Base-by-base conservation (phyloP, 2,113 vertebrate genomes). In the Atherinomorus stipes region DNA sequence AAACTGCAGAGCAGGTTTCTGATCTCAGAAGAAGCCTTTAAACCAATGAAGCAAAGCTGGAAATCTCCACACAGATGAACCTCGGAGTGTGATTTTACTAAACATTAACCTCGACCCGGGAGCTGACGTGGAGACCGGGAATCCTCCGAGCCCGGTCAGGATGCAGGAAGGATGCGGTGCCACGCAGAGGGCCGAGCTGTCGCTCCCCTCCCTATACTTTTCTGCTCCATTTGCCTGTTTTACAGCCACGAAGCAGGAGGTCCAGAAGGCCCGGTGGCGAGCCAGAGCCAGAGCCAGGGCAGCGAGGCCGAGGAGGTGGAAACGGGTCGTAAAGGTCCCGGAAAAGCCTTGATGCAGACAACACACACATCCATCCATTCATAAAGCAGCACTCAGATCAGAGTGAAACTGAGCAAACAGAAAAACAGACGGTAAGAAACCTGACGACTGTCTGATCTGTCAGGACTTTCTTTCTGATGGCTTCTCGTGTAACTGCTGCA, bases 161-260 rank as follows among this genome's bases (percentile, higher is more conserved):
- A 34, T 16, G 53, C 16, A 57, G 25, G 52, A 54, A 54, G 53
- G 53, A 57, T 34, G 53, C 18, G 15, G 15, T 31, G 53, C 53
- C 18, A 9, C 13, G 53, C 16, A 3, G 26, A 31, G 23, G 51
- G 13, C 22, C 23, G 23, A 57, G 52, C 26, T 34, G 52, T 45
- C 42, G 31, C 45, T 49, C 69, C 31, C 71, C 69, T 68, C 78
- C 62, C 58, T 18, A 52, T 81, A 53, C 64, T 85, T 84, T 87
- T 91, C 85, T 84, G 78, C 76, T 85, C 84, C 74, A 80, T 87
- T 93, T 87, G 75, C 56, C 54, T 63, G 16, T 71, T 84, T 89
- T 86, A 87, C 74, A 49, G 88, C 78, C 26, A 45, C 7, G 16
- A 60, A 59, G 63, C 62, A 28, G 63, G 42, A 59, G 50, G 38